These are phyloP conservation scores for Mastigias papua DNA, from an alignment of 30 jellyfish, hydroid and myxozoan genomes.

Conservation along the genomic window DNA sequence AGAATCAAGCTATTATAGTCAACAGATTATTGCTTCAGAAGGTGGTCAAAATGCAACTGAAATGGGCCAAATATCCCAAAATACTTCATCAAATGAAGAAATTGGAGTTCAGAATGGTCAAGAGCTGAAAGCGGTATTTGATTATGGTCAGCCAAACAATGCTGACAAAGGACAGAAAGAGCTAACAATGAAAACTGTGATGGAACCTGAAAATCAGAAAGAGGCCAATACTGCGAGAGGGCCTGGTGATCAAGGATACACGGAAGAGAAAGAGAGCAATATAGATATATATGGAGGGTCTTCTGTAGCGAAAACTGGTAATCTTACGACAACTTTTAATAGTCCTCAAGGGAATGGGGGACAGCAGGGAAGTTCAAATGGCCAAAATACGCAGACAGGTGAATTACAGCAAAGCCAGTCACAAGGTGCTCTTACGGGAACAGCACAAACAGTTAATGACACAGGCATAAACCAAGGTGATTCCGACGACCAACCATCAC, in stretches of 20 bases:
- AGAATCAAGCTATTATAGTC: too few species aligned
- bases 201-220: not conserved
- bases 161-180: not conserved
- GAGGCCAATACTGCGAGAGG: not conserved
- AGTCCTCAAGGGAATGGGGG: slow-evolving; percentile 2
- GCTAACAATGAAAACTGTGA: not conserved
- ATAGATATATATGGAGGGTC: not conserved
- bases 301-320: not conserved
- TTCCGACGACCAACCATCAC: slow-evolving; percentile 9
- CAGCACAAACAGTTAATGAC: slow-evolving; percentile 11
- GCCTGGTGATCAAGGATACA: not conserved
- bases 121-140: not conserved
- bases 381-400: not conserved
- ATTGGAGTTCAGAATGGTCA: too few species aligned
- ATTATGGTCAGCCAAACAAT: not conserved
- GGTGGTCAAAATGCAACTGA: too few species aligned
- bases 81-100: too few species aligned
- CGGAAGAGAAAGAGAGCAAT: not conserved
- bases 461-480: not conserved
- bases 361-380: not conserved
- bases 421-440: slow-evolving; percentile 24
- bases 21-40: too few species aligned
- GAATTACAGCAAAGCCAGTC: not conserved
- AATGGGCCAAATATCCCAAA: too few species aligned
- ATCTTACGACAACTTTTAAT: slow-evolving; percentile 8